Evolutionary conservation across 2,888 invertebrate species (phyloP), one percentile per base, ranked within the genome.

Genomic region (Pimpla rufipes): DNA sequence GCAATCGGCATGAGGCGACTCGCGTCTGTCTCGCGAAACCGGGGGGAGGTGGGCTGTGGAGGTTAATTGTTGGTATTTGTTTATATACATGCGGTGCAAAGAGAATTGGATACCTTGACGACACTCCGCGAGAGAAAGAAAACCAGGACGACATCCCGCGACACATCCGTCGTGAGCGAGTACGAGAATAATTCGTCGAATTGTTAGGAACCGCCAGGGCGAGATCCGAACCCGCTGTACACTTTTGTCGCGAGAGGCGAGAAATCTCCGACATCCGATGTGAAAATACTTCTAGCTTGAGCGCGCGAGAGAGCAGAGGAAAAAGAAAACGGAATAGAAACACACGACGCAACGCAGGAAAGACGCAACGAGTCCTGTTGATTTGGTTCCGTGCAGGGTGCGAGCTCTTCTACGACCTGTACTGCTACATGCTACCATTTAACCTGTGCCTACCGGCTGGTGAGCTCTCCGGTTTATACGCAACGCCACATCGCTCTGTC

Each of bases 331-430:
- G 2, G 35, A 68, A 10, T n/a, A 64, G 52, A 79, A n/a, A n/a
- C n/a, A n/a, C n/a, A n/a, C n/a, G n/a, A 84, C 66, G 23, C 70
- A 74, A 83, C 42, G 66, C 70, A 40, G 50, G 50, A 59, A 71
- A 70, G 13, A 78, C 75, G 81, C 86, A 86, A 88, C 88, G 89
- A 90, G 92, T 92, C 90, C 90, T 90, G 91, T 93, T 93, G 93
- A 93, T 93, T 93, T 93, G 93, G 93, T 93, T 93, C 91, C 93
- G 93, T 93, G 90, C 93, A 93, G 93, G 93, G 92, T 92, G 89
- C 89, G 90, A 91, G 89, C 89, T 90, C 88, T 90, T 77, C 87
- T 88, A 89, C 88, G 87, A 88, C 85, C 83, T 87, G 83, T 87
- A 84, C 85, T 85, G 85, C 86, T 87, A 85, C 85, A 85, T 84